These are phyloP conservation scores for Olivierus martensii DNA, from an alignment of 1,140 invertebrate genomes.

Conservation along the genomic window DNA sequence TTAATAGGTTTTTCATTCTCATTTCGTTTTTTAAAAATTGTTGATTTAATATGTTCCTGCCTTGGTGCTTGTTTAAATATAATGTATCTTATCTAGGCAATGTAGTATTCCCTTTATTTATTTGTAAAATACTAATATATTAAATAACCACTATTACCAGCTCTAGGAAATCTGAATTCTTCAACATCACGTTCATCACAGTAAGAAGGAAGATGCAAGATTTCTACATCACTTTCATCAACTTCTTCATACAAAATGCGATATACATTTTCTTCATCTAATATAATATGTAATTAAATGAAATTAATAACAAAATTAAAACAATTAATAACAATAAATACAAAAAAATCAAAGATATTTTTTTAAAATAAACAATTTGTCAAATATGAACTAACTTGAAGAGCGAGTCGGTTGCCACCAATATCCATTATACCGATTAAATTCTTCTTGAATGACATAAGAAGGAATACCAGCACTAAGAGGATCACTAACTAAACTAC, in stretches of 20 bases:
- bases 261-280: slow-evolving; percentile 35
- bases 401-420: slow-evolving; percentile 86
- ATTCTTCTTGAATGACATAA: slow-evolving; percentile 97
- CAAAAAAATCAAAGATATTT: no score
- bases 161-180: slow-evolving; percentile 82
- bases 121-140: no score
- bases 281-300: no score
- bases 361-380: not conserved
- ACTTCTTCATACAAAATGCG: slow-evolving; percentile 92
- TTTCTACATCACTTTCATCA: slow-evolving; percentile 84
- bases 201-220: slow-evolving; percentile 73
- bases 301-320: no score
- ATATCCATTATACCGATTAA: slow-evolving; percentile 85
- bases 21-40: no score
- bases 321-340: no score
- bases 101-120: no score
- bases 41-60: no score
- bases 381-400: slow-evolving; percentile 33
- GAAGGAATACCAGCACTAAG: slow-evolving; percentile 81
- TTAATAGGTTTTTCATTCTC: no score
- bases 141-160: no score
- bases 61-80: no score
- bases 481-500: slow-evolving; percentile 57
- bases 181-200: slow-evolving; percentile 60
- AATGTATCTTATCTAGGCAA: no score